These are phyloP conservation scores for Carterocephalus palaemon DNA, from an alignment of 2,888 invertebrate species.

Conservation along the genomic window DNA sequence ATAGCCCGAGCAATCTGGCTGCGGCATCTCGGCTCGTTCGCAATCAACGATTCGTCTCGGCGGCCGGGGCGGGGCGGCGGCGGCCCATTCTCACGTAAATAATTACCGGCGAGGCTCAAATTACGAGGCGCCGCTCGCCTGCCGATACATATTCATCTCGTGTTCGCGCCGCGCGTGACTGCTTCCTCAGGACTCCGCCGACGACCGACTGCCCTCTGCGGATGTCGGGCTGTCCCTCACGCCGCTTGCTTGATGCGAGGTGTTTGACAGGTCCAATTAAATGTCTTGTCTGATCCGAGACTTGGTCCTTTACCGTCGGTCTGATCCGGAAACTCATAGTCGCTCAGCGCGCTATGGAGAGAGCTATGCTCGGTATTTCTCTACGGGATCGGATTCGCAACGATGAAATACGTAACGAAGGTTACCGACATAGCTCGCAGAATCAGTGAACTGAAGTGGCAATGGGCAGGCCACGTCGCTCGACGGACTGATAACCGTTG, in stretches of 20 bases:
- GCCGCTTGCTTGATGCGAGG: conserved; percentile 1
- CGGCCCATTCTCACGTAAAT: conserved; percentile 75
- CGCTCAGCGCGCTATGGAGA: no score
- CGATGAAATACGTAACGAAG: no score
- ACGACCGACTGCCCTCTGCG: no score
- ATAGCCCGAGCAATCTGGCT: conserved; percentile 53
- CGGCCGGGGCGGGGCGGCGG: conserved; percentile 38
- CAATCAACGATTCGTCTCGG: conserved; percentile 76
- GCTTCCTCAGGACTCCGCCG: conserved; percentile 67
- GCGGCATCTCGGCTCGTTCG: conserved; percentile 63
- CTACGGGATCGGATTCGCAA: no score
- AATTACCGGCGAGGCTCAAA: conserved; percentile 76
- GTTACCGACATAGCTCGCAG: no score
- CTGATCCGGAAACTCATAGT: no score
- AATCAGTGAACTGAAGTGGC: no score
- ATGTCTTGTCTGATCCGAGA: conserved; percentile 13
- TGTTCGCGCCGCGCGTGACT: conserved; percentile 74
- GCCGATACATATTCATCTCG: conserved; percentile 75
- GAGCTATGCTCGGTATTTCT: no score
- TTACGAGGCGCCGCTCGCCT: conserved; percentile 75
- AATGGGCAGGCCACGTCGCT: no score
- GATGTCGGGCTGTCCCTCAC: conserved; percentile 16
- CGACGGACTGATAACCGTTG: no score
- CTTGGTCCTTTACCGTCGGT: no score
- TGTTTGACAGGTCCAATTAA: neutral